Base-by-base conservation (phyloP, 2,113 vertebrate genomes). In the Pogona vitticeps region DNA sequence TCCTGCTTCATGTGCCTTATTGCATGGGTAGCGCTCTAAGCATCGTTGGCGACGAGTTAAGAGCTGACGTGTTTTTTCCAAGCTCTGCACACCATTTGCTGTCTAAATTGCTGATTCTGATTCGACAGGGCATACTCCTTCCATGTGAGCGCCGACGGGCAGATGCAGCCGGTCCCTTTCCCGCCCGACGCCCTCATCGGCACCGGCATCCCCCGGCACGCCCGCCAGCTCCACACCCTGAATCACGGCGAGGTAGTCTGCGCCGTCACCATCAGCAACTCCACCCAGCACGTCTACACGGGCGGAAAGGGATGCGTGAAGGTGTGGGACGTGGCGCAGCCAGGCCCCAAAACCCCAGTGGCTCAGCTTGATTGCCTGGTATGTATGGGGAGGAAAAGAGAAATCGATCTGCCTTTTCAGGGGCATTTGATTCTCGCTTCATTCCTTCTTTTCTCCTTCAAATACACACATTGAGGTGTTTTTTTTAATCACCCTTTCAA, bases 121-220 rank as follows among this genome's bases (percentile, higher is more conserved):
- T 52, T 31, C 65, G 26, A 10, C 7, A 86, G 77, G 38, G 76
- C 97, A 79, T 97, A 96, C 87, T 98, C 98, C 3, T 98, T 98
- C 95, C 97, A 97, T 0, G 96, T 98, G 91, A 97, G 97, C 0
- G 97, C 98, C 0, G 98, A 98, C 0, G 97, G 98, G 36, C 98
- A 98, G 96, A 98, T 98, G 98, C 98, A 98, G 93, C 96, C 98
- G 0, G 98, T 98, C 87, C 98, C 98, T n/a, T 98, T 98, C 91
- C 98, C 97, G 0, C 97, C 97, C 0, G 97, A 98, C 0, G 97
- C 97, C 78, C 96, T 98, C 42, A 92, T 97, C 0, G 97, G 97
- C 76, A 97, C 97, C 0, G 95, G 97, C 38, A 97, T 98, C 91
- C 97, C 97, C 26, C 97, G 96, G 1, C 97, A 97, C 6, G 97